phyloP scores from a whole-genome alignment of 1,140 invertebrate genomes.

The Drosophila leontia region DNA sequence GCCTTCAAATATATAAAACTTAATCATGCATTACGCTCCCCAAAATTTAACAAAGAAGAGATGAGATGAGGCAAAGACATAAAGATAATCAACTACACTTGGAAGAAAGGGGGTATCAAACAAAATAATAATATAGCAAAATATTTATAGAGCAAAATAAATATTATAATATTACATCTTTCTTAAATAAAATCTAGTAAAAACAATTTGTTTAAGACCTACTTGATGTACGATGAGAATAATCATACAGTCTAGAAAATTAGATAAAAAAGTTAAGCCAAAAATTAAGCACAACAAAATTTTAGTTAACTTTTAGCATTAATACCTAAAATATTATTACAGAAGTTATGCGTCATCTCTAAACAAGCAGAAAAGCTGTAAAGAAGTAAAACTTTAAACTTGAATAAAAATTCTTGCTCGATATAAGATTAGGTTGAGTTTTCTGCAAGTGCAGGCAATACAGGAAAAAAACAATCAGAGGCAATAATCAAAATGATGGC shows the following conservation, averaged over 20 bases:
- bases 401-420: neutral
- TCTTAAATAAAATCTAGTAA: neutral
- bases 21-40: conserved; percentile 62
- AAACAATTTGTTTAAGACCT: neutral
- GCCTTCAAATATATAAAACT: conserved; percentile 61
- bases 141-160: too few relatives aligned
- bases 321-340: too few relatives aligned
- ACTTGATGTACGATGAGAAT: too few relatives aligned
- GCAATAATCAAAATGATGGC: conserved; percentile 78
- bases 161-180: too few relatives aligned
- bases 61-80: conserved; percentile 25
- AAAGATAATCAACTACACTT: conserved; percentile 11
- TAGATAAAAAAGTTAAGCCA: neutral
- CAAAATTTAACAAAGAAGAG: conserved; percentile 39
- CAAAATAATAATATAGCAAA: neutral
- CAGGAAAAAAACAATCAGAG: conserved; percentile 57
- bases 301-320: neutral
- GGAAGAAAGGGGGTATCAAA: neutral
- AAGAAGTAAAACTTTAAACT: neutral
- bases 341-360: neutral
- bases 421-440: neutral
- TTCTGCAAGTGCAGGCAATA: conserved; percentile 7
- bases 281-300: too few relatives aligned
- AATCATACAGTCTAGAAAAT: too few relatives aligned
- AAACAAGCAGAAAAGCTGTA: neutral